phyloP scores from a whole-genome alignment of 1,140 invertebrate species.

The Physella acuta region DNA sequence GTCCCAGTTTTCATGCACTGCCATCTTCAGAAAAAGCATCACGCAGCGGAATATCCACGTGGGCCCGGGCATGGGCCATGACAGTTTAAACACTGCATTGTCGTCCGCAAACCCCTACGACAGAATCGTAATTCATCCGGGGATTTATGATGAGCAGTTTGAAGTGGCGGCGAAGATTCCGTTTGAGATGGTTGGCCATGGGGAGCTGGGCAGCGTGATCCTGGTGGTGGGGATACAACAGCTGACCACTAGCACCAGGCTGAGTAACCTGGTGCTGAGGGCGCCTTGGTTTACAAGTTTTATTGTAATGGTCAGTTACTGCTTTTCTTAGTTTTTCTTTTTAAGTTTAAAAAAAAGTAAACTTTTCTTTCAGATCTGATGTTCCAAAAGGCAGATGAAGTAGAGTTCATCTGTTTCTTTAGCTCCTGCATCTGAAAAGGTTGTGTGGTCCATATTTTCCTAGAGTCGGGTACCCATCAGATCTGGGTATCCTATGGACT shows the following conservation, averaged over 20 bases:
- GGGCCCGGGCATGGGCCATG: constrained; percentile 42
- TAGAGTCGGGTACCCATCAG: too few relatives aligned
- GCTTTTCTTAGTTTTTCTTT: too few relatives aligned
- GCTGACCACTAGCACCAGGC: constrained; percentile 41
- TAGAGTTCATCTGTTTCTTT: too few relatives aligned
- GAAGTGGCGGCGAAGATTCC: constrained; percentile 53
- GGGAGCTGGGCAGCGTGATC: constrained; percentile 51
- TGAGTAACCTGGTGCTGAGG: constrained; percentile 51
- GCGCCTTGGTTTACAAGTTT: constrained; percentile 55
- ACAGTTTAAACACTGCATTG: constrained; percentile 46
- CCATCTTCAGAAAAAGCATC: constrained; percentile 16
- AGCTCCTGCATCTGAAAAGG: too few relatives aligned
- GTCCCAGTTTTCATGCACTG: constrained; percentile 34
- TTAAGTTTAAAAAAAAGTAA: too few relatives aligned
- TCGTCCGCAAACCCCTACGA: constrained; percentile 48
- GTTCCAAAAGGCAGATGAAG: too few relatives aligned
- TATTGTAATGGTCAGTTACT: constrained; percentile 49
- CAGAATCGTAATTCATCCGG: constrained; percentile 48
- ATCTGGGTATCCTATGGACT: too few relatives aligned
- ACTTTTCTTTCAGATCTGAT: too few relatives aligned
- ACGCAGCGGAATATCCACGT: constrained; percentile 40
- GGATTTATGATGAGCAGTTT: constrained; percentile 55
- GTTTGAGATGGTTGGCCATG: constrained; percentile 49
- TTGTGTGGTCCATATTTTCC: too few relatives aligned
- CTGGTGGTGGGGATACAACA: constrained; percentile 51